These are phyloP conservation scores for Perizoma flavofasciatum DNA, from an alignment of 2,888 invertebrate genomes.

Conservation along the genomic window DNA sequence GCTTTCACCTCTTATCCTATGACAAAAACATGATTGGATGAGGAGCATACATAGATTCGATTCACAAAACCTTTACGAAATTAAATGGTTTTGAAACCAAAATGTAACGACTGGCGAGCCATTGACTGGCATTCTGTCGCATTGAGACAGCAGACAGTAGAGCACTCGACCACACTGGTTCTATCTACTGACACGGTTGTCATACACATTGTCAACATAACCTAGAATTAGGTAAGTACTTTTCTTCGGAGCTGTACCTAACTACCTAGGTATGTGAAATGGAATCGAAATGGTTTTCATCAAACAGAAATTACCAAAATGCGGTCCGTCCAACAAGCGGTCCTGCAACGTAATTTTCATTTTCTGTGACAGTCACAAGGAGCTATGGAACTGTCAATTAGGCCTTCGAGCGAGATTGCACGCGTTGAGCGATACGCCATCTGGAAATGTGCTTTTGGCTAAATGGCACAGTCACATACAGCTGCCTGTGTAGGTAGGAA, in stretches of 20 bases:
- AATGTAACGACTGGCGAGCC: too few relatives aligned
- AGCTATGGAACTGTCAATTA: conserved; percentile 46
- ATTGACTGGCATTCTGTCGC: too few relatives aligned
- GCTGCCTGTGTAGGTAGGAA: conserved; percentile 17
- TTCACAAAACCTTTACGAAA: too few relatives aligned
- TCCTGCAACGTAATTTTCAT: conserved; percentile 3
- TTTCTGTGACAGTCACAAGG: conserved; percentile 23
- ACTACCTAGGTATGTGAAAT: not conserved
- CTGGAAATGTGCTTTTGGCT: conserved; percentile 47
- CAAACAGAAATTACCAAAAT: not conserved
- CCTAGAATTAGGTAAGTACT: too few relatives aligned
- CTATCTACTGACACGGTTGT: too few relatives aligned
- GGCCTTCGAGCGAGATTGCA: conserved; percentile 42
- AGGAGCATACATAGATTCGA: too few relatives aligned
- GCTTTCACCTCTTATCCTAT: too few relatives aligned
- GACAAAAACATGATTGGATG: too few relatives aligned
- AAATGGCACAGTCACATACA: conserved; percentile 38
- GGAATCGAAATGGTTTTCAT: not conserved
- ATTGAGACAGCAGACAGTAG: too few relatives aligned
- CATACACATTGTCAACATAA: too few relatives aligned
- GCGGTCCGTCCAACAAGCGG: not conserved
- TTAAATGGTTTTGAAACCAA: too few relatives aligned
- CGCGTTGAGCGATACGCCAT: conserved; percentile 47
- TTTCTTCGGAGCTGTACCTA: not conserved
- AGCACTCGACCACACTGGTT: too few relatives aligned